Conservation (phyloP, 2,888 invertebrate species). For the Microplitis deprimator region DNA sequence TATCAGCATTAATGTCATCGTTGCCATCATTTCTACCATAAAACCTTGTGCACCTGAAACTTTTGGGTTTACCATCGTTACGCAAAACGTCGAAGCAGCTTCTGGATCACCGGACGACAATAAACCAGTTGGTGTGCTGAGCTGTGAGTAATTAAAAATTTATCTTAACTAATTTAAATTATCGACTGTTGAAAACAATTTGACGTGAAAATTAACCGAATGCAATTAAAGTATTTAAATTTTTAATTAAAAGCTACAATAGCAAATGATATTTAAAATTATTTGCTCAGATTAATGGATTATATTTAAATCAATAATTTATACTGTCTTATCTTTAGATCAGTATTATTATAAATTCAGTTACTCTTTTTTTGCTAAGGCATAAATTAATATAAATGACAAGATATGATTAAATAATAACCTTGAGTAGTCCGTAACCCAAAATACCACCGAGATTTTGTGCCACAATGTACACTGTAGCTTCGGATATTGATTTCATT, state of each 20-base stretch:
- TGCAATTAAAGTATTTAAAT: too few species aligned
- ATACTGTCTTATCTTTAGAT: too few species aligned
- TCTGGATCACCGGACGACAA: conserved; percentile 41
- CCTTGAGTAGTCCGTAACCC: conserved; percentile 69
- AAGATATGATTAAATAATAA: conserved; percentile 42
- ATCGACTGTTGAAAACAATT: background rate
- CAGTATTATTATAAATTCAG: too few species aligned
- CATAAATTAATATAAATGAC: background rate
- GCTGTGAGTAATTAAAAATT: conserved; percentile 51
- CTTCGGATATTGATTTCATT: conserved; percentile 64
- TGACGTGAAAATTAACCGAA: too few species aligned
- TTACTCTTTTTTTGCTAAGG: background rate
- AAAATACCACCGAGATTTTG: conserved; percentile 65
- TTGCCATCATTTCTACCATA: conserved; percentile 66
- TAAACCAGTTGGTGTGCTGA: conserved; percentile 58
- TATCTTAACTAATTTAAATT: background rate
- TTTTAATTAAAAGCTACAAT: too few species aligned
- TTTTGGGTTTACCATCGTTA: conserved; percentile 59
- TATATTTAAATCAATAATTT: too few species aligned
- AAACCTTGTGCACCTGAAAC: conserved; percentile 65
- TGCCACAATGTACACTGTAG: conserved; percentile 63
- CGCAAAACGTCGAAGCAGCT: conserved; percentile 60
- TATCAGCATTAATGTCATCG: conserved; percentile 67
- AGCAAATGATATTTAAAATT: too few species aligned
- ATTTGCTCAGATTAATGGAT: too few species aligned